These are phyloP conservation scores for Potamilus streckersoni DNA, from an alignment of 1,140 invertebrate species.

Conservation along the genomic window DNA sequence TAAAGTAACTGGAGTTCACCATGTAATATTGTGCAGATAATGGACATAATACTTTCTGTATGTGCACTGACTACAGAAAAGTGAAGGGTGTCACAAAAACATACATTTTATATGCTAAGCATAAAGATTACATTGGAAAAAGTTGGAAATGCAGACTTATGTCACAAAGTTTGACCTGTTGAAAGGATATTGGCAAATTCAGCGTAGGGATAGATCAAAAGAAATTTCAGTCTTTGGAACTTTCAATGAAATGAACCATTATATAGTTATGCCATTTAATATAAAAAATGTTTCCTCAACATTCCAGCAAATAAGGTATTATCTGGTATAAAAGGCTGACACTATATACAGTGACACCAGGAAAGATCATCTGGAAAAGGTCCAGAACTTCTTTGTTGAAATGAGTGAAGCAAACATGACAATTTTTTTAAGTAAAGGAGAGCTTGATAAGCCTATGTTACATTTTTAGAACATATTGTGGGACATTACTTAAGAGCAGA, in stretches of 20 bases:
- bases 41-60: too few relatives aligned
- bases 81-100: too few relatives aligned
- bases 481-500: constrained; percentile 7
- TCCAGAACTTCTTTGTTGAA: constrained; percentile 37
- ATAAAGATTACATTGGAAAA: neutral
- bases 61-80: too few relatives aligned
- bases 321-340: constrained; percentile 65
- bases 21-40: too few relatives aligned
- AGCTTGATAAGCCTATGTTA: constrained; percentile 26
- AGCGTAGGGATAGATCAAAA: constrained; percentile 20
- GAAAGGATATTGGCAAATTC: constrained; percentile 16
- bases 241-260: constrained; percentile 58
- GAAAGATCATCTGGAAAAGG: constrained; percentile 28
- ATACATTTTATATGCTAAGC: too few relatives aligned
- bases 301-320: constrained; percentile 69
- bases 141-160: constrained; percentile 17
- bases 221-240: constrained; percentile 28
- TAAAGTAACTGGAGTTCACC: too few relatives aligned
- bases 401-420: constrained; percentile 64
- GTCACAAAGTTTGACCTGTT: constrained; percentile 34
- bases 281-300: constrained; percentile 65
- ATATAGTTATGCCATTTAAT: constrained; percentile 68
- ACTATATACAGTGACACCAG: constrained; percentile 62
- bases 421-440: constrained; percentile 42
- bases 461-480: constrained; percentile 30